These are phyloP conservation scores for Papilio machaon DNA, from an alignment of 1,140 invertebrate species.

Conservation along the genomic window DNA sequence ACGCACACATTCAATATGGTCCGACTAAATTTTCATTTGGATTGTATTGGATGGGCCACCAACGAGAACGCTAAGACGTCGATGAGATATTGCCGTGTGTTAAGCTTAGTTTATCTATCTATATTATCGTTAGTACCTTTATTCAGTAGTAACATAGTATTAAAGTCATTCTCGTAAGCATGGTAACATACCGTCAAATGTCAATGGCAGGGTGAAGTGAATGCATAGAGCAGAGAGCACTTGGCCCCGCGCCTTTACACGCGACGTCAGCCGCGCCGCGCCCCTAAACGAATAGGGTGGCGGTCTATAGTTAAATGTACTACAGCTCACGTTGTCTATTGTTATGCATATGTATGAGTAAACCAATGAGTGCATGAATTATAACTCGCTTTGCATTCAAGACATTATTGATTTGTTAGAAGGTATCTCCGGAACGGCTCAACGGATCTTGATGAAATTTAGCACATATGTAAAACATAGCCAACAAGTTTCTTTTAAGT, in stretches of 20 bases:
- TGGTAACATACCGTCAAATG: constrained; percentile 29
- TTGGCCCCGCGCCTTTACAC: background rate
- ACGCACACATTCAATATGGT: background rate
- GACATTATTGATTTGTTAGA: too few relatives aligned
- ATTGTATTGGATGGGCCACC: too few relatives aligned
- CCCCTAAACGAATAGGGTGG: constrained; percentile 31
- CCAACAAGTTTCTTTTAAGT: too few relatives aligned
- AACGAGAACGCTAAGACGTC: too few relatives aligned
- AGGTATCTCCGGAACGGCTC: too few relatives aligned
- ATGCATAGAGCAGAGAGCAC: constrained; percentile 1
- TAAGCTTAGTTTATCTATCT: background rate
- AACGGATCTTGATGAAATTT: too few relatives aligned
- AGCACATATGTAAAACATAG: too few relatives aligned
- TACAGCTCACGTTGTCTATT: constrained; percentile 27
- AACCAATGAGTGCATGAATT: background rate
- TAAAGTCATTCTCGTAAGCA: background rate
- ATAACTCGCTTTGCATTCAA: background rate
- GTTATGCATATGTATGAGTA: constrained; percentile 19
- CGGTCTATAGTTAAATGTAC: constrained; percentile 32
- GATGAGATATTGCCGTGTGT: background rate
- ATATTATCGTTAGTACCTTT: background rate
- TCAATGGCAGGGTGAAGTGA: constrained; percentile 35
- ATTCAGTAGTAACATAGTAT: background rate
- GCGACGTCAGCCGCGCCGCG: constrained; percentile 17
- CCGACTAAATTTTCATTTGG: too few relatives aligned